Base-by-base conservation (phyloP, 2,888 invertebrate genomes). In the Volucella inflata region DNA sequence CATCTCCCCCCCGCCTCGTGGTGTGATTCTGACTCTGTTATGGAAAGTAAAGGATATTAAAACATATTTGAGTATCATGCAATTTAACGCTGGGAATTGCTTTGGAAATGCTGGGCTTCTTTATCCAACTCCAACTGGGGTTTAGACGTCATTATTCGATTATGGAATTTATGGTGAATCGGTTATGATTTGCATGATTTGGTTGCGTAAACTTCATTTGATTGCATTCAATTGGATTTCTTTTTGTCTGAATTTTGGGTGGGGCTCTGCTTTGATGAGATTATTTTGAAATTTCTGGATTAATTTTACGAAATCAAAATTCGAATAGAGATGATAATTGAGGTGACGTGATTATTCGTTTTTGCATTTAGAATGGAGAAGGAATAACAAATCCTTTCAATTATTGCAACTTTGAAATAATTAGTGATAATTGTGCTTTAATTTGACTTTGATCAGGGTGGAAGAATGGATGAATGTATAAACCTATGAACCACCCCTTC, bases 141-240 rank as follows among this genome's bases (percentile, higher is more conserved):
- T 77, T 82, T 82, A 77, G 76, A 71, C 76, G 71, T 51, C 76
- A 76, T 82, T 60, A 72, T 72, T 77, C 72, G 82, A 60, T 72
- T 77, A 72, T 46, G 38, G 48, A 71, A 77, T 82, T 77, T 72
- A 71, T 71, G 53, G 48, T 67, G 67, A 82, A 72, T 77, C 60
- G 60, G 65, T 82, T 67, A 72, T 82, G 60, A 82, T 82, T 82
- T 82, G 77, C 81, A 81, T 81, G 70, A 81, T 65, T 82, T 76
- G 70, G 53, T 76, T 76, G 64, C 70, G 14, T 51, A 51, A 76
- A 81, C 62, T 71, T 77, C 55, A 77, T 59, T 77, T 59, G 51
- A 74, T 55, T 72, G 11, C n/a, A 62, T 72, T 72, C 62, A 76
- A 68, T 53, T 59, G 68, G 48, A 62, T 68, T 65, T 55, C 40